Evolutionary conservation across 2,797 vertebrate species (phyloP).

Genomic region (Coregonus ussuriensis): DNA sequence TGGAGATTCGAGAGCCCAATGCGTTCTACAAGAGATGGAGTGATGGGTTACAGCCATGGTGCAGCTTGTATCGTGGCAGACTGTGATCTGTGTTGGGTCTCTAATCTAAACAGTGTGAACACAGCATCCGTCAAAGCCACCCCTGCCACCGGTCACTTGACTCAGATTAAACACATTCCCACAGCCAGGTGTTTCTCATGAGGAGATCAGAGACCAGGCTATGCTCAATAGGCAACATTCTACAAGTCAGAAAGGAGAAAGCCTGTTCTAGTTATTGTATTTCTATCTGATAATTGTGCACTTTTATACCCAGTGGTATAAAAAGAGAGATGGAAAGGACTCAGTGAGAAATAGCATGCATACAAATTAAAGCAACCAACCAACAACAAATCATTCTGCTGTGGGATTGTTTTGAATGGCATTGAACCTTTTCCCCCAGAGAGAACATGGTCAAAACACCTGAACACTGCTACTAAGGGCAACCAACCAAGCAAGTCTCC

Average conservation of each 20-base stretch:
- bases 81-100: conserved; percentile 31
- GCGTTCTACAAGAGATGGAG: neutral
- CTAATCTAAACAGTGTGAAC: conserved; percentile 20
- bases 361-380: neutral
- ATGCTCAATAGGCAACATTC: conserved; percentile 30
- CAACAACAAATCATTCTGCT: conserved; percentile 19
- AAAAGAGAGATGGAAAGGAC: conserved; percentile 19
- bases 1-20: neutral
- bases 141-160: conserved; percentile 17
- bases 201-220: conserved; percentile 14
- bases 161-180: conserved; percentile 41
- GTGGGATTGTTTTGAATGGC: conserved; percentile 33
- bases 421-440: conserved; percentile 12
- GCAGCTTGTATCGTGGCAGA: conserved; percentile 17
- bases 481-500: neutral
- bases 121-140: conserved; percentile 1
- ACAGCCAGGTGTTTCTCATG: conserved; percentile 7
- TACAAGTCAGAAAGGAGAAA: too few relatives aligned
- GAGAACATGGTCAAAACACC: conserved; percentile 25
- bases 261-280: too few relatives aligned
- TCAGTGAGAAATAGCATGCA: neutral
- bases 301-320: too few relatives aligned
- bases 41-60: neutral
- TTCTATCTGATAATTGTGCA: too few relatives aligned
- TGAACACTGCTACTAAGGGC: neutral